Evolutionary conservation across 2,113 vertebrate genomes (phyloP).

Genomic region (Bubo blakistoni): DNA sequence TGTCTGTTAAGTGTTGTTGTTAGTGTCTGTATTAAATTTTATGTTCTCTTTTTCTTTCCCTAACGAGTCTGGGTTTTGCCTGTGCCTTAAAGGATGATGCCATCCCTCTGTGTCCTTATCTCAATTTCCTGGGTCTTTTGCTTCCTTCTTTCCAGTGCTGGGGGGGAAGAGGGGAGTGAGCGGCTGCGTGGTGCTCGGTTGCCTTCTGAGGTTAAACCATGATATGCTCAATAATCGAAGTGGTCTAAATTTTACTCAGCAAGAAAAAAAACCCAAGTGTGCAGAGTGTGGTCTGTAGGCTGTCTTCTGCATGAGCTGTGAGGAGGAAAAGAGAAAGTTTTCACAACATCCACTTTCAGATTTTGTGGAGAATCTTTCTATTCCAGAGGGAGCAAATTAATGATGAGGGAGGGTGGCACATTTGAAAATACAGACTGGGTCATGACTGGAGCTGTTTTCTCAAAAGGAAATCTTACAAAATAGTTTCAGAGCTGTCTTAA

Average conservation of each 20-base stretch:
- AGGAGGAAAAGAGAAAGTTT: not conserved
- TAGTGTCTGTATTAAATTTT: too few relatives aligned
- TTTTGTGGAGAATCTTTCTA: not conserved
- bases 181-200: too few relatives aligned
- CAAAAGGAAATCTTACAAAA: not conserved
- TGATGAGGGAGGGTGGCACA: not conserved
- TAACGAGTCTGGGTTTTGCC: too few relatives aligned
- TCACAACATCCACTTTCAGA: not conserved
- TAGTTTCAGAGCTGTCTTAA: not conserved
- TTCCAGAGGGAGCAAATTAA: not conserved
- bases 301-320: not conserved
- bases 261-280: not conserved
- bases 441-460: not conserved
- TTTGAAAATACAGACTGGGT: not conserved
- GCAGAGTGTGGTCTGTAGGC: not conserved
- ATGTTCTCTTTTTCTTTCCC: too few relatives aligned
- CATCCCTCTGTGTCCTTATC: too few relatives aligned
- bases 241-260: not conserved
- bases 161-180: too few relatives aligned
- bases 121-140: too few relatives aligned
- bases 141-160: too few relatives aligned
- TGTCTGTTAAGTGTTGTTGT: too few relatives aligned
- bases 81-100: too few relatives aligned
- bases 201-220: too few relatives aligned
- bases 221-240: not conserved